These are phyloP conservation scores for Drosophila grimshawi DNA, from an alignment of 1,140 invertebrate species.

Conservation along the genomic window DNA sequence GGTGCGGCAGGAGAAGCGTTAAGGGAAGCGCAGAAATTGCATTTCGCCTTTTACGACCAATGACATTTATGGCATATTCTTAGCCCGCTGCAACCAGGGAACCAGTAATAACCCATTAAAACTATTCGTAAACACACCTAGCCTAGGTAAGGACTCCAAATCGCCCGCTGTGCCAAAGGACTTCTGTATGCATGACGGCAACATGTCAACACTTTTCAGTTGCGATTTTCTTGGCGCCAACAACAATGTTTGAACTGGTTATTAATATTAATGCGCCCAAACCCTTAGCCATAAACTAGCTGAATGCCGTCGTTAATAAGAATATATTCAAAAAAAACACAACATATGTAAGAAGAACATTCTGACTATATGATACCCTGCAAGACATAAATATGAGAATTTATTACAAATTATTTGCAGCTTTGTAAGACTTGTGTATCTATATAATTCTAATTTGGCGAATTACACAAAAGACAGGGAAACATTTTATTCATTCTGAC, in stretches of 20 bases:
- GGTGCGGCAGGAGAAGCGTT: constrained; percentile 28
- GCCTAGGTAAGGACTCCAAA: constrained; percentile 9
- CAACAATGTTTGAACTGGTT: constrained; percentile 65
- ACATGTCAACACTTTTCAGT: constrained; percentile 49
- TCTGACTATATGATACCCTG: background rate
- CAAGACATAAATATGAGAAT: background rate
- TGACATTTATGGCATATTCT: constrained; percentile 76
- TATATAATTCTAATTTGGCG: too few relatives aligned
- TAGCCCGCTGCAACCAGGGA: constrained; percentile 15
- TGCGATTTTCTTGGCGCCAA: constrained; percentile 45
- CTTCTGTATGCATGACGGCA: constrained; percentile 42
- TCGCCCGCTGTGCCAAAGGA: constrained; percentile 33
- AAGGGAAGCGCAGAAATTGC: constrained; percentile 66
- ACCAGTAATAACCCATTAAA: constrained; percentile 78
- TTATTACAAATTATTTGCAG: too few relatives aligned
- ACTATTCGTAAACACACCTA: constrained; percentile 80
- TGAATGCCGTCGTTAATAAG: constrained; percentile 32
- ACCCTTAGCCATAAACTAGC: constrained; percentile 35
- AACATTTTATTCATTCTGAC: too few relatives aligned
- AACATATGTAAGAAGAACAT: background rate
- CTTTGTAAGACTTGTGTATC: too few relatives aligned
- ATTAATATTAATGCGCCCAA: constrained; percentile 70
- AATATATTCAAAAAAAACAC: constrained; percentile 35
- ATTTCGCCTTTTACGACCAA: constrained; percentile 80
- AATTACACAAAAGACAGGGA: too few relatives aligned